A percentile compares a stretch with the other conserved stretches of the same genome.
Conservation (phyloP, 2,113 vertebrate genomes). For the Gila orcuttii region DNA sequence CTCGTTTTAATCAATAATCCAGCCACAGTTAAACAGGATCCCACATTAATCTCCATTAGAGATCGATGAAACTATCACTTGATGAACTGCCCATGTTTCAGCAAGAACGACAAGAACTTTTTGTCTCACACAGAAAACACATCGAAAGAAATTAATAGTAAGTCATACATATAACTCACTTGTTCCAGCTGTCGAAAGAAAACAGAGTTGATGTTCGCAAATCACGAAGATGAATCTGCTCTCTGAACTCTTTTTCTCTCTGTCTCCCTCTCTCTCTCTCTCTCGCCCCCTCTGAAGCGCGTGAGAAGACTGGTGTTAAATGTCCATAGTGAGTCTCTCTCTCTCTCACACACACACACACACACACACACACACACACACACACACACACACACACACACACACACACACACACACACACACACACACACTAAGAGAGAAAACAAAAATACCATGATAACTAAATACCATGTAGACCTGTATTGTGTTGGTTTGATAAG, state of each 20-base stretch:
- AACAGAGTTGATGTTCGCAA: not conserved
- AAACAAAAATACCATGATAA: not conserved
- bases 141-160: not conserved
- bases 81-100: not conserved
- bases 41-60: not conserved
- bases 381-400: constrained; percentile 11
- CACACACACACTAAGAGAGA: not conserved
- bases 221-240: not conserved
- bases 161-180: not conserved
- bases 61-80: not conserved
- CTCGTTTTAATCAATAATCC: not conserved
- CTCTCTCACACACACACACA: not conserved
- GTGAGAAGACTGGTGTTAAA: not conserved
- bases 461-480: too few relatives aligned
- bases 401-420: constrained; percentile 13
- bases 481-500: too few relatives aligned
- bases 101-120: not conserved
- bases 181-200: not conserved
- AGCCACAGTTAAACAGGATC: not conserved
- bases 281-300: not conserved
- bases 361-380: not conserved
- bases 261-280: not conserved
- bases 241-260: not conserved
- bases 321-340: not conserved
- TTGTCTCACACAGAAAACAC: not conserved